Evolutionary conservation across 2,888 invertebrate genomes (phyloP), one percentile per base, ranked within the genome.

Genomic region (Metellina segmentata): DNA sequence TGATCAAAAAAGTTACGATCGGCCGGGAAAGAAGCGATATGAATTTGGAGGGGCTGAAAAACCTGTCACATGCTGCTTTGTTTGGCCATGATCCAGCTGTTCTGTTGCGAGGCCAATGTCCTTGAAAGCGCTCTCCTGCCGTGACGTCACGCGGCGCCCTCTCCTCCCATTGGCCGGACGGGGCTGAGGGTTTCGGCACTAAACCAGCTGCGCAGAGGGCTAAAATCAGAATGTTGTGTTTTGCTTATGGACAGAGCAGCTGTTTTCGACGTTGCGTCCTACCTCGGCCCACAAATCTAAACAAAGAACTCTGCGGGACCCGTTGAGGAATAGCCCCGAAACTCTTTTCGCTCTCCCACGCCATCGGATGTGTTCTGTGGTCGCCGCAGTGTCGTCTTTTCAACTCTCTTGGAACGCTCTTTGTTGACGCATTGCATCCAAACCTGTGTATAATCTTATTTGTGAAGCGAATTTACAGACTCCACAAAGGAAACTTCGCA

Each of bases 11-110:
- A 75, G 49, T 75, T 75, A 34, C 7, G 48, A 75, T 34, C 6
- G 75, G 75, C 48, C 34, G 20, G 13, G 75, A 5, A 49, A 13
- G 75, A 75, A 19, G 16, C 16, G 34, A 75, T 75, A 75, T 48
- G 48, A 75, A 48, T 75, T 75, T 75, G 75, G 75, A 52, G 83
- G 61, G 34, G 34, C 34, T 34, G 34, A 34, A 85, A 90, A 90
- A 90, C 85, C 89, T 90, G 89, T 91, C 91, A 91, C 87, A 91
- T 91, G 91, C 82, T 72, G 70, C 91, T 91, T 91, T 91, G 91
- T 91, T 91, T 91, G 91, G 91, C 82, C 91, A 52, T 87, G 87
- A 91, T 91, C 91, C 91, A 91, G 91, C 90, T 90, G 90, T 91
- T 83, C 85, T 89, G 90, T 81, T 92, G 88, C 83, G 88, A 92